Base-by-base conservation (phyloP, 2,888 invertebrate species). In the Eilema griseolum region DNA sequence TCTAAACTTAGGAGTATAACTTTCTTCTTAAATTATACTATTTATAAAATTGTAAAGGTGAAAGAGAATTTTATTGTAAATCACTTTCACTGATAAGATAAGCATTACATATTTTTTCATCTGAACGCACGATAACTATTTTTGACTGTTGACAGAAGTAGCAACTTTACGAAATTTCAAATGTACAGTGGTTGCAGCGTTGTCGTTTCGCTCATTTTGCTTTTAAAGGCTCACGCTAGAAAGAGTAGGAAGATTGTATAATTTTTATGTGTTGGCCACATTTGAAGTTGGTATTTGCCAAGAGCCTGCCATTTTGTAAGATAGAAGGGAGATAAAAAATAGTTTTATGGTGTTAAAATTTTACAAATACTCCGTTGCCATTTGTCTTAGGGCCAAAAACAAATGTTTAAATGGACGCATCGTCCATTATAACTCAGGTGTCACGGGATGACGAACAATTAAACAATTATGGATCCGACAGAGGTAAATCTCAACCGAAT, bases 381-480 rank as follows among this genome's bases (percentile, higher is more conserved):
- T 94, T 95, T 93, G 86, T 92, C 89, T 89, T 92, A 93, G 88
- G 94, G 92, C 93, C 89, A 91, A 91, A 93, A 95, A 92, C 94
- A 95, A 95, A 95, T 95, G 95, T 95, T 94, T 95, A 95, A 95
- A 98, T 98, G 99, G 99, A 99, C 98, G 98, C 98, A 97, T 98
- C 98, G 98, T 99, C 98, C 98, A 98, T 99, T 97, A 99, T 99
- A 96, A 98, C 98, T 96, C 98, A 98, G 97, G 99, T 98, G 97
- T 98, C 98, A 96, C 97, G 98, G 96, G 98, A 99, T 97, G 98
- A 98, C 97, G 98, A 98, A 96, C 98, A 98, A 96, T 97, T 98
- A 96, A 98, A 98, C 96, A 98, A 97, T 96, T 97, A 97, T 96
- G 96, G 97, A 95, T 96, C 97, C 96, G 98, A 98, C 96, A 98